Percentiles rank a stretch among this genome's conserved stretches.
phyloP scores from a whole-genome alignment of 1,140 invertebrate species.

The Mya arenaria region DNA sequence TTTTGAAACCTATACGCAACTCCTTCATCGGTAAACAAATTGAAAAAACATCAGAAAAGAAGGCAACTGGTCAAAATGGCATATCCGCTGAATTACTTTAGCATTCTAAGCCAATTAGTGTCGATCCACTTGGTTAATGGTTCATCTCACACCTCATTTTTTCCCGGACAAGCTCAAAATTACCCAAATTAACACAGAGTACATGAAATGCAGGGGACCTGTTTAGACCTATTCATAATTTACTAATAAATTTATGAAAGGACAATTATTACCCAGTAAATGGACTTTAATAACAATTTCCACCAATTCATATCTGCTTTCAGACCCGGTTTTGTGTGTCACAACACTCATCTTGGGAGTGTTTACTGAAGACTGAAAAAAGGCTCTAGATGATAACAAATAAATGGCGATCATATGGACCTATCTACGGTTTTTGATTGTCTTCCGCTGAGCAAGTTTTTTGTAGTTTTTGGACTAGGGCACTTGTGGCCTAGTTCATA shows the following conservation, averaged over 20 bases:
- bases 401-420: no score
- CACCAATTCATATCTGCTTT: no score
- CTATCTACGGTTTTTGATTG: no score
- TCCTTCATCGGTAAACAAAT: slow-evolving; percentile 7
- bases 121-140: background rate
- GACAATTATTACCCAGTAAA: background rate
- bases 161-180: background rate
- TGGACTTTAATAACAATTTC: background rate
- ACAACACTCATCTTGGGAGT: no score
- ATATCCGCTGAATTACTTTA: slow-evolving; percentile 33
- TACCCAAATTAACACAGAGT: background rate
- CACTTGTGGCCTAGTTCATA: no score
- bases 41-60: slow-evolving; percentile 15
- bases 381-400: no score
- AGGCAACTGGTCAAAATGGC: slow-evolving; percentile 38
- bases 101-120: background rate
- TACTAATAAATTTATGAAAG: slow-evolving; percentile 6
- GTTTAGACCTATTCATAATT: slow-evolving; percentile 5
- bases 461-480: no score
- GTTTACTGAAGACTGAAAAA: no score
- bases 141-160: no score
- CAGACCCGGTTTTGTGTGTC: no score
- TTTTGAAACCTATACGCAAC: background rate
- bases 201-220: background rate
- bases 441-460: no score